Evolutionary conservation across 2,888 invertebrate species (phyloP).

Genomic region (Sinopyrophorus schimmeli): DNA sequence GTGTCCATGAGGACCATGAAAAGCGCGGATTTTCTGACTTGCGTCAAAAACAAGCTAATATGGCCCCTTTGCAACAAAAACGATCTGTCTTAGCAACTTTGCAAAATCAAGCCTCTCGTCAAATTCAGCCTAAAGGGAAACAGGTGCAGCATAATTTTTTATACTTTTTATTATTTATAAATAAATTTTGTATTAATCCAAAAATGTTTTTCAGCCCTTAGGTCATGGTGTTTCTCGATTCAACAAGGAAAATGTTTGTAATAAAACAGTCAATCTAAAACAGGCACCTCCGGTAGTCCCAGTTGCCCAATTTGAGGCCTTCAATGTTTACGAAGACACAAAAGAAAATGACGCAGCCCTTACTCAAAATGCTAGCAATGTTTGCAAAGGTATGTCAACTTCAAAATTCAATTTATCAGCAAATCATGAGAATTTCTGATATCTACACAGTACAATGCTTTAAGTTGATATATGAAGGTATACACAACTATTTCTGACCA

Average conservation of each 20-base stretch:
- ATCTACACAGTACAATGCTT: no score
- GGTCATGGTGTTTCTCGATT: slow-evolving; percentile 27
- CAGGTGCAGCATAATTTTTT: no score
- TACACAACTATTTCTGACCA: no score
- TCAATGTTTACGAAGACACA: slow-evolving; percentile 74
- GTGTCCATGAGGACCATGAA: slow-evolving; percentile 78
- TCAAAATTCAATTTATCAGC: no score
- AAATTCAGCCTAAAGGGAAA: slow-evolving; percentile 41
- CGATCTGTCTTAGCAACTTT: slow-evolving; percentile 68
- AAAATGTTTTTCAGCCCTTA: no score
- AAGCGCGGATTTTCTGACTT: slow-evolving; percentile 60
- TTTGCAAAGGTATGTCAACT: slow-evolving; percentile 10
- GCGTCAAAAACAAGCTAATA: slow-evolving; percentile 54
- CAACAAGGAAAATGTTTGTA: slow-evolving; percentile 21
- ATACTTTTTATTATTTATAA: not conserved
- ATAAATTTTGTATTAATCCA: not conserved
- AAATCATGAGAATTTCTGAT: no score
- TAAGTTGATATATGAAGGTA: no score
- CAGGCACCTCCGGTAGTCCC: slow-evolving; percentile 56
- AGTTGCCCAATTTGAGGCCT: slow-evolving; percentile 74
- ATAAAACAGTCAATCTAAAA: slow-evolving; percentile 37
- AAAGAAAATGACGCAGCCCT: slow-evolving; percentile 51
- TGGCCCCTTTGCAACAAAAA: slow-evolving; percentile 62
- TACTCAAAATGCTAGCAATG: slow-evolving; percentile 8
- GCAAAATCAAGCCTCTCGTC: slow-evolving; percentile 60